These are phyloP conservation scores for Crotophaga sulcirostris DNA, from an alignment of 2,113 vertebrate species.

Conservation along the genomic window DNA sequence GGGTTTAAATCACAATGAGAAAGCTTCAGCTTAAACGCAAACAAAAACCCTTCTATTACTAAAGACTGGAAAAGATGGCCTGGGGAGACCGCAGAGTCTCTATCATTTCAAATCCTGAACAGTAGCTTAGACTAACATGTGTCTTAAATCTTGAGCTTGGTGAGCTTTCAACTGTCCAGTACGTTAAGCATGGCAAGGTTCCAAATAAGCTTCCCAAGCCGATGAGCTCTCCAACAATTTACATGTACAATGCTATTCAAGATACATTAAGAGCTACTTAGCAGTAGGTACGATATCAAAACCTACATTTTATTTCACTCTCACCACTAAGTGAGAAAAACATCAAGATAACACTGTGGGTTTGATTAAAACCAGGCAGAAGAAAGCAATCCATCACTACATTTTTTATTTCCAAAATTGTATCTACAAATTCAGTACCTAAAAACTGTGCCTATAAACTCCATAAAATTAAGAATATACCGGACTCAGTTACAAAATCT, in stretches of 20 bases:
- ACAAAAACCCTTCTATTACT: background rate
- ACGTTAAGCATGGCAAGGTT: constrained; percentile 23
- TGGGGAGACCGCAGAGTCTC: background rate
- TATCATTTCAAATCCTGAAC: background rate
- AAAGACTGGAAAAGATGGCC: background rate
- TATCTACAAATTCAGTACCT: background rate
- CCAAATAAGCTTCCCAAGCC: background rate
- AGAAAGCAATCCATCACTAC: background rate
- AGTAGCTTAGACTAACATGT: background rate
- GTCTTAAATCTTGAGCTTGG: background rate
- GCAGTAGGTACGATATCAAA: constrained; percentile 6
- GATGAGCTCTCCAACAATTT: background rate
- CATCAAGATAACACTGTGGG: background rate
- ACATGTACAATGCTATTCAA: background rate
- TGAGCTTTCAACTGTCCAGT: constrained; percentile 39
- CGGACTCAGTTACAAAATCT: background rate
- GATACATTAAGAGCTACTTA: constrained; percentile 2
- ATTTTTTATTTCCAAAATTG: background rate
- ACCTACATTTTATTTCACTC: background rate
- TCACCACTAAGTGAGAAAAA: background rate
- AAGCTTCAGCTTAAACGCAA: background rate
- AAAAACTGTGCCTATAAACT: background rate
- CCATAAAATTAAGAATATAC: background rate
- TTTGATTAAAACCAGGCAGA: background rate
- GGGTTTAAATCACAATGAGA: constrained; percentile 43